phyloP scores from a whole-genome alignment of 2,797 vertebrate species.

The Crypturellus tataupa region DNA sequence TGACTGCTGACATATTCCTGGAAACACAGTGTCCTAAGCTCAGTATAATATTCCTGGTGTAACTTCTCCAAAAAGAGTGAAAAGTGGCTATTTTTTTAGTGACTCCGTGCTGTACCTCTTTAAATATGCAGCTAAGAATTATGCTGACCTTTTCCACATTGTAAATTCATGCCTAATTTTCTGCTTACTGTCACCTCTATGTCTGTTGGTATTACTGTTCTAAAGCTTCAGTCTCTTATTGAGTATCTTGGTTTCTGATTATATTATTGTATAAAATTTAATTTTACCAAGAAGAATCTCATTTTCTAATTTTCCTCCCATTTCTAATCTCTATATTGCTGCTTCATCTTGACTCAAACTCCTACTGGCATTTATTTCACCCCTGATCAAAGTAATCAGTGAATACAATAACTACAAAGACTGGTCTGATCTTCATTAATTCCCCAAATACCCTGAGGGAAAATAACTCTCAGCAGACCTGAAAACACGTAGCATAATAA shows the following conservation, averaged over 20 bases:
- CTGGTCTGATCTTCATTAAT: constrained; percentile 69
- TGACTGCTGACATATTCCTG: neutral
- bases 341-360: constrained; percentile 32
- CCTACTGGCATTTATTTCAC: constrained; percentile 59
- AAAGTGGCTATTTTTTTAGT: neutral
- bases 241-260: neutral
- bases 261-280: constrained; percentile 25
- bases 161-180: constrained; percentile 9
- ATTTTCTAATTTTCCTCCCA: constrained; percentile 39
- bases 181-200: neutral
- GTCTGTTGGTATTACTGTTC: neutral
- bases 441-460: constrained; percentile 50
- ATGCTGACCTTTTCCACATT: neutral
- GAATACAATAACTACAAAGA: constrained; percentile 57
- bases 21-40: neutral
- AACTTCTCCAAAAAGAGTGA: neutral
- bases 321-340: constrained; percentile 44
- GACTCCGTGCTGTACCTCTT: neutral
- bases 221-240: neutral
- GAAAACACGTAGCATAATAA: constrained; percentile 53
- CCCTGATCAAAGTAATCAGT: constrained; percentile 58
- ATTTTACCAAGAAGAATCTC: constrained; percentile 26
- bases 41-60: neutral
- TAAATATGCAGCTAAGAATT: neutral
- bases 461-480: constrained; percentile 53